These are phyloP conservation scores for Augochlorella aurata DNA, from an alignment of 2,888 invertebrate species.

Conservation along the genomic window DNA sequence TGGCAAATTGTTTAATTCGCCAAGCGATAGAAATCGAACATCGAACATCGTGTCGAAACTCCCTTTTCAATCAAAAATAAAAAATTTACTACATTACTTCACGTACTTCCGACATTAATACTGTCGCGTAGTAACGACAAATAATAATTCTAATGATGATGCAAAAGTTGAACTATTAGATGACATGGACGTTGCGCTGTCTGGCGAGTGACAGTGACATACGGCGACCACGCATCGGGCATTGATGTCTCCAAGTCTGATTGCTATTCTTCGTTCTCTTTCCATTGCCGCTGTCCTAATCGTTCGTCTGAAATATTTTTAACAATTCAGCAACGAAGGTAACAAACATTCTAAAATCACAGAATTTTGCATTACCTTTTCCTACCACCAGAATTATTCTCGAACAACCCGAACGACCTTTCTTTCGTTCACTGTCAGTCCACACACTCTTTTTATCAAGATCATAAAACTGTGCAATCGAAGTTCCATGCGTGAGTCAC, in stretches of 20 bases:
- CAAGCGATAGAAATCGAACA: background rate
- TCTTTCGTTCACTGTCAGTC: constrained; percentile 1
- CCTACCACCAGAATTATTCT: background rate
- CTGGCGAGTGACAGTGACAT: constrained; percentile 13
- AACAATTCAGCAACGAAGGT: background rate
- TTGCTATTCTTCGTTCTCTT: background rate
- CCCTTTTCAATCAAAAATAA: background rate
- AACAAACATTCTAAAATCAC: background rate
- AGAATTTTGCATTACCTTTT: background rate
- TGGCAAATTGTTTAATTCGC: background rate
- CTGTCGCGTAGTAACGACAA: background rate
- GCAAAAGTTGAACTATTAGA: background rate
- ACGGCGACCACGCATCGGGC: constrained; percentile 55
- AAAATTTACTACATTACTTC: background rate
- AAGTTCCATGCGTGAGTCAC: constrained; percentile 6
- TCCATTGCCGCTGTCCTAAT: background rate
- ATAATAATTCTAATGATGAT: background rate
- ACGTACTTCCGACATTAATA: background rate
- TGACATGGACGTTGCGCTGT: background rate
- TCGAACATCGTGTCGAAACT: background rate
- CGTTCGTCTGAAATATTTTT: background rate
- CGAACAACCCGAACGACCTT: background rate
- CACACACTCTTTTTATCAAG: background rate
- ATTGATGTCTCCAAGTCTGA: constrained; percentile 67
- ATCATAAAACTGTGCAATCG: background rate